These are phyloP conservation scores for Trinectes maculatus DNA, from an alignment of 2,113 vertebrate genomes.

Conservation along the genomic window DNA sequence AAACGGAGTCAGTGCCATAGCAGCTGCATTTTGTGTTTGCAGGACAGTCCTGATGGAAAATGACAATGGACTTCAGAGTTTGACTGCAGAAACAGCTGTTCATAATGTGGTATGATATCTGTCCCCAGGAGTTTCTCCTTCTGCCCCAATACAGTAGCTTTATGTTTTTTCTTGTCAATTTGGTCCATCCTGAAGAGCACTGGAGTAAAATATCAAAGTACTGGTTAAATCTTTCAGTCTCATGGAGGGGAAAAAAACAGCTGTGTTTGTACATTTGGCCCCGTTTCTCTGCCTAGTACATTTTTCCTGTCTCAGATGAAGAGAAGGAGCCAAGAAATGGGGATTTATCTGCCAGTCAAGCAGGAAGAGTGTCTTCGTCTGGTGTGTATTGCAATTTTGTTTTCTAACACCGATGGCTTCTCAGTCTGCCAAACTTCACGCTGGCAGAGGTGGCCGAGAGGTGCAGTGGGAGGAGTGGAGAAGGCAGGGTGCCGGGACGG, in stretches of 20 bases:
- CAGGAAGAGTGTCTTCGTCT: conserved; percentile 42
- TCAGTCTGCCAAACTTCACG: conserved; percentile 57
- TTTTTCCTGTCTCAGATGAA: conserved; percentile 42
- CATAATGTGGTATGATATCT: conserved; percentile 15
- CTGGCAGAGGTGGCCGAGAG: conserved; percentile 42
- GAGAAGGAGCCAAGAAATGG: conserved; percentile 19
- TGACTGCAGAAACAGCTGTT: conserved; percentile 42
- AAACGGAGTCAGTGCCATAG: conserved; percentile 25
- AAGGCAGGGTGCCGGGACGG: conserved; percentile 8
- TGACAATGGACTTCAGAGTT: conserved; percentile 10
- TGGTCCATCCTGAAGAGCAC: conserved; percentile 42
- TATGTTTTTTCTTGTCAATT: conserved; percentile 40
- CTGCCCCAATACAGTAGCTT: conserved; percentile 20
- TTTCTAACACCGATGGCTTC: conserved; percentile 21
- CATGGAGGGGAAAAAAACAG: conserved; percentile 33
- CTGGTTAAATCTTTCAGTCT: conserved; percentile 50
- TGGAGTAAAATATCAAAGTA: conserved; percentile 40
- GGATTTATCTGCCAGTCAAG: conserved; percentile 54
- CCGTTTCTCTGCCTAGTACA: conserved; percentile 36
- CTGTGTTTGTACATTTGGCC: conserved; percentile 60
- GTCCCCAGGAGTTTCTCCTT: conserved; percentile 13
- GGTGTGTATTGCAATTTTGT: conserved; percentile 52
- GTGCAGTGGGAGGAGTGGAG: conserved; percentile 40
- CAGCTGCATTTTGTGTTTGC: conserved; percentile 38
- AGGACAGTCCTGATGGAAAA: conserved; percentile 34